Evolutionary conservation across 2,888 invertebrate species (phyloP).

Genomic region (Napeogenes sylphis): DNA sequence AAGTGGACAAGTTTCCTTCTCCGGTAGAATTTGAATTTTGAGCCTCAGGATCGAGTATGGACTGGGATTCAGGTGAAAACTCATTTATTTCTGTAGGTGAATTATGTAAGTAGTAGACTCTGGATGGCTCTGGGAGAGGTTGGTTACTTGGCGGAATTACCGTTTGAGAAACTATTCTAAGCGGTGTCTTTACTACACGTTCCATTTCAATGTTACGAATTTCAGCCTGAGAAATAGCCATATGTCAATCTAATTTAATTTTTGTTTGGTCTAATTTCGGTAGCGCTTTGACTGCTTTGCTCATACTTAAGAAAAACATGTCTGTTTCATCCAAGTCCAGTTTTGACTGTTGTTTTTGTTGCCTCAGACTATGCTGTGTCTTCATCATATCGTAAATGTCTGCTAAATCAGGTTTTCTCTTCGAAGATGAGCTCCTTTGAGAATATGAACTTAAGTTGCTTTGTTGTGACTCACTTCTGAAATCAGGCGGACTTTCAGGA

Average conservation of each 20-base stretch:
- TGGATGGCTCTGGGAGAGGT: not conserved
- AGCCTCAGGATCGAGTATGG: not conserved
- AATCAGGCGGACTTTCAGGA: no score
- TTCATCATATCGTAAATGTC: slow-evolving; percentile 31
- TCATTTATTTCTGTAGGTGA: not conserved
- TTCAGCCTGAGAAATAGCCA: slow-evolving; percentile 34
- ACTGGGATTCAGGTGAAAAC: not conserved
- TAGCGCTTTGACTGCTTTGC: slow-evolving; percentile 34
- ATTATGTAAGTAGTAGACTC: not conserved
- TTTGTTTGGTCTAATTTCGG: slow-evolving; percentile 36
- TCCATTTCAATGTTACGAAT: slow-evolving; percentile 21
- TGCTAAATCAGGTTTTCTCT: no score
- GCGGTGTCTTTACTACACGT: not conserved
- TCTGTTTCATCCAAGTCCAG: slow-evolving; percentile 36
- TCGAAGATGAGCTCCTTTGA: no score
- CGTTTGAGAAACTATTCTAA: slow-evolving; percentile 21
- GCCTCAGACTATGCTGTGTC: slow-evolving; percentile 29
- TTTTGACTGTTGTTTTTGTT: slow-evolving; percentile 22
- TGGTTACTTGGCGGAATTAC: not conserved
- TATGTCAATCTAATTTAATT: slow-evolving; percentile 37
- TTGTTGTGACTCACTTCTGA: no score
- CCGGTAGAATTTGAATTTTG: not conserved
- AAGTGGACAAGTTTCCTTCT: slow-evolving; percentile 4
- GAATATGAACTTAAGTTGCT: no score
- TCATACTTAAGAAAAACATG: slow-evolving; percentile 37